Base-by-base conservation (phyloP, 1,140 invertebrate genomes). In the Bombus huntii region DNA sequence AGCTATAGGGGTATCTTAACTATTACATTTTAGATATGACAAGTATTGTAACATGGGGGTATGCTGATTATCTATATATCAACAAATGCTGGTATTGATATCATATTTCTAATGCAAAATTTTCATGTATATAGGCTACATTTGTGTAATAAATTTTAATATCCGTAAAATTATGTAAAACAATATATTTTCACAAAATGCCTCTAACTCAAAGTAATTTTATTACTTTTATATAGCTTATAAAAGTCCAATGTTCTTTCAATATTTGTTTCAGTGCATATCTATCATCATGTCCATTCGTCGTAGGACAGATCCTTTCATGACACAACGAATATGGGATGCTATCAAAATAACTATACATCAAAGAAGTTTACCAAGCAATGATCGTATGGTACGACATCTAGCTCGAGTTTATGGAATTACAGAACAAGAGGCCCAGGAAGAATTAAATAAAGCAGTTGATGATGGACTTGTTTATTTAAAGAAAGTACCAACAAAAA, bases 291-390 rank as follows among this genome's bases (percentile, higher is more conserved):
- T 95, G 94, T 91, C 93, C 15, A 59, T 92, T 78, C 92, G 93
- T 76, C 88, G 94, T 71, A 90, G 75, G 85, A 94, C 91, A n/a
- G 93, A 95, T 91, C 92, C 94, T 3, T 88, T 85, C 53, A 93
- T 93, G 91, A 93, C 89, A 53, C 93, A 94, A 66, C 81, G 92
- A 62, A 94, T 95, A 88, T 95, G 94, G 94, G 94, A 95, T 70
- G 92, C 93, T 13, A 94, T 95, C 77, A 95, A 94, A 81, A 90
- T 93, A 62, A 93, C 91, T 70, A 74, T 94, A 44, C 91, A 94
- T 89, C 94, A 95, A 92, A 94, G 93, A 91, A 94, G 89, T 82
- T 88, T 93, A 80, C 94, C 94, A 1, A 94, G 89, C 31, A 93
- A 94, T 79, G 94, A 94, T 12, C 88, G 93, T 57, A 92, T 95